Evolutionary conservation across 37 sponge, comb jelly and placozoan species (phyloP), one percentile per base, ranked within the genome.

Genomic region (Haliclona indistincta): DNA sequence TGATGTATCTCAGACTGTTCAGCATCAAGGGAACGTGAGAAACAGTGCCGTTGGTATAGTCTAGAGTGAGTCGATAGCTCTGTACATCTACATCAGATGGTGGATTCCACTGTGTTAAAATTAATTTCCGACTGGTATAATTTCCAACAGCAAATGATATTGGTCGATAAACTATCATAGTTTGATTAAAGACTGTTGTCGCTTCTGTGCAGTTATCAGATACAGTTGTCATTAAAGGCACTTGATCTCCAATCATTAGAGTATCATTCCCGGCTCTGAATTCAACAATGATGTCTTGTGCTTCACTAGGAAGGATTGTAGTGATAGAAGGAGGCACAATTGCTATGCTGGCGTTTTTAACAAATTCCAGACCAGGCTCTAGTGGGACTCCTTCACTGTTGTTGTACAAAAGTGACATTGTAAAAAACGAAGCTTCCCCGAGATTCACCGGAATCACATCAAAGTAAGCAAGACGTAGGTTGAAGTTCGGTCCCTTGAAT

Each of bases 21-120:
- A n/a, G n/a, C n/a, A n/a, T n/a, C n/a, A n/a, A n/a, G n/a, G n/a
- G n/a, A n/a, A n/a, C n/a, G n/a, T n/a, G n/a, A 25, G 60, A 6
- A 58, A 58, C n/a, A n/a, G 60, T 58, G 11, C 60, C 60, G n/a
- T 58, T 58, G 22, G 7, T n/a, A 20, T 25, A 58, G 28, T 58
- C 60, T n/a, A 58, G 28, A n/a, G 60, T 25, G 6, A 58, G 60
- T 58, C 6, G 6, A n/a, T 58, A 58, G 60, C 25, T 8, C 6
- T 20, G 11, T 25, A 58, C n/a, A n/a, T 58, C n/a, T 25, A 26
- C 26, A 58, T 25, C n/a, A n/a, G 7, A 6, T 25, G 60, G 60
- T 6, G 60, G 60, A 25, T 6, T n/a, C 60, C 60, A 58, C 25
- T 58, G 26, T 7, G n/a, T 25, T 58, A 58, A 58, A 6, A 58